Evolutionary conservation across 2,888 invertebrate species (phyloP).

Genomic region (Phanerotoma sp.): DNA sequence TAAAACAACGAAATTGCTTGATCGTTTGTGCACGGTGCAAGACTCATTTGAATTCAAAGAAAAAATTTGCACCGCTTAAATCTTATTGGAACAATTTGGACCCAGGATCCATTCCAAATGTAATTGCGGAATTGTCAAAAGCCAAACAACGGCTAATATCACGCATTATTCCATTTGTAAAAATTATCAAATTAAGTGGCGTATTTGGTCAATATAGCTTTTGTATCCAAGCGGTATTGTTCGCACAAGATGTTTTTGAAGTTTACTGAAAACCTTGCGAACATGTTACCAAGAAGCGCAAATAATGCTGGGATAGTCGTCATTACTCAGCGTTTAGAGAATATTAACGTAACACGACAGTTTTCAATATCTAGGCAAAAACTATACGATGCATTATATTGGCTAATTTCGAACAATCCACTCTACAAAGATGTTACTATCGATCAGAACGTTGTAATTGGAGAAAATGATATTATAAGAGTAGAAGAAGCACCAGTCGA

Average conservation of each 20-base stretch:
- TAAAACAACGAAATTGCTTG: too few relatives aligned
- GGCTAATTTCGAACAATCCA: constrained; percentile 24
- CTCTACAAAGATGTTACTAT: constrained; percentile 22
- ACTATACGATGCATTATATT: constrained; percentile 12
- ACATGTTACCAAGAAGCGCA: constrained; percentile 7
- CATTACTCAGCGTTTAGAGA: constrained; percentile 9
- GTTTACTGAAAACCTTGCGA: constrained; percentile 12
- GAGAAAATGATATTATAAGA: neutral
- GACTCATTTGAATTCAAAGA: neutral
- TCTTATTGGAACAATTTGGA: constrained; percentile 30
- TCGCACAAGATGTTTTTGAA: constrained; percentile 26
- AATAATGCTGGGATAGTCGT: neutral
- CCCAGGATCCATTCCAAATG: constrained; percentile 30
- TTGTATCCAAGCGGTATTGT: constrained; percentile 28
- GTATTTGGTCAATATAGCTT: constrained; percentile 30
- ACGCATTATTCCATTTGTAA: constrained; percentile 25
- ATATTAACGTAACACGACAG: neutral
- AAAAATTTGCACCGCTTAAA: neutral
- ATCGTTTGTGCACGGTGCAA: neutral
- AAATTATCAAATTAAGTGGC: constrained; percentile 29
- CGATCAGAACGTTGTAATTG: neutral
- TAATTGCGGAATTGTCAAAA: constrained; percentile 18
- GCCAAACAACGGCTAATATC: constrained; percentile 23
- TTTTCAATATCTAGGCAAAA: neutral
- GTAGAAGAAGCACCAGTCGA: neutral